These are phyloP conservation scores for Crocidura indochinensis DNA, from an alignment of 2,797 vertebrate genomes.

Conservation along the genomic window DNA sequence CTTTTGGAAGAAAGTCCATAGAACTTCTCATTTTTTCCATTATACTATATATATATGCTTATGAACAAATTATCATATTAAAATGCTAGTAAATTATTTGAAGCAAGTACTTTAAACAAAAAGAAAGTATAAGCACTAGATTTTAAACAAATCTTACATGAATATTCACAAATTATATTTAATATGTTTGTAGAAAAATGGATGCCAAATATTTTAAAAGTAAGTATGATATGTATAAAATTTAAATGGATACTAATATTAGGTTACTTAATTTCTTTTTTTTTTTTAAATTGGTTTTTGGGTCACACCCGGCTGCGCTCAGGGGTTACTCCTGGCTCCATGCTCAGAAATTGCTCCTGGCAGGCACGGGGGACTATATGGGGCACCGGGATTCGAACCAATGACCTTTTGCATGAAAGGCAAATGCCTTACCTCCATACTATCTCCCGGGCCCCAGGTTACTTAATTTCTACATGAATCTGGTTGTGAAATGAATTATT, in stretches of 20 bases:
- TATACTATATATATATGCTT: neutral
- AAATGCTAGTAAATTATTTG: conserved; percentile 26
- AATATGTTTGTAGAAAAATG: conserved; percentile 27
- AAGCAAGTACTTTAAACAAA: conserved; percentile 15
- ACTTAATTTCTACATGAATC: neutral
- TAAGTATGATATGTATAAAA: conserved; percentile 13
- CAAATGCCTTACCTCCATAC: no score
- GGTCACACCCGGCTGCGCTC: no score
- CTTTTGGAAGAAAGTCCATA: neutral
- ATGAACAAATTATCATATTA: neutral
- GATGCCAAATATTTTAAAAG: conserved; percentile 40
- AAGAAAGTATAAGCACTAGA: neutral
- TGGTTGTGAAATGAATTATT: conserved; percentile 26
- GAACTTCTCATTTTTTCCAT: neutral
- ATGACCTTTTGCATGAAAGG: no score
- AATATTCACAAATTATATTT: conserved; percentile 43
- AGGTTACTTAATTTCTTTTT: neutral
- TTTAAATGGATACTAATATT: conserved; percentile 42
- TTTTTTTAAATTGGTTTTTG: no score
- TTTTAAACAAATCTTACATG: conserved; percentile 1
- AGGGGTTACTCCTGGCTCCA: no score
- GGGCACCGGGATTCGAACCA: no score
- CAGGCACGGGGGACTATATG: no score
- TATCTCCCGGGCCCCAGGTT: no score
- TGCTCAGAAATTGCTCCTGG: no score